Conservation (phyloP, 2,113 vertebrate genomes). For the Marcusenius ussheri region DNA sequence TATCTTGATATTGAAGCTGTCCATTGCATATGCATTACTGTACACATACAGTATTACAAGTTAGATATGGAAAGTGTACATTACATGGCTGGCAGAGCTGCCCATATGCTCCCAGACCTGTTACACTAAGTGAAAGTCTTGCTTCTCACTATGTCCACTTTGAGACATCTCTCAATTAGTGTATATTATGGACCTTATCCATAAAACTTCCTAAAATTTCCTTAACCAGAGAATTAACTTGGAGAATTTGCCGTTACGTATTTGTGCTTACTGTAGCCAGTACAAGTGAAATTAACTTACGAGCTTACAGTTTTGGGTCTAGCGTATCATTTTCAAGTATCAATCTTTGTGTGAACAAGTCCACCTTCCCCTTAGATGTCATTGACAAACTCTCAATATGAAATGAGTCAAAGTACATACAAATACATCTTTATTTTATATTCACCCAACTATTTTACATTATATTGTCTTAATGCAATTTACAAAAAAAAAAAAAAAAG, state of each 20-base stretch:
- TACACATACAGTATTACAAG: neutral
- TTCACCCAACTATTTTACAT: conserved; percentile 96
- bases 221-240: neutral
- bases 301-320: neutral
- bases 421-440: conserved; percentile 90
- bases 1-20: neutral
- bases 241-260: neutral
- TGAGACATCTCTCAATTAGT: neutral
- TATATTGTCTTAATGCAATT: conserved; percentile 77
- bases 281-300: neutral
- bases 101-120: neutral
- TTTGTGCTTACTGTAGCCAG: neutral
- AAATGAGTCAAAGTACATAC: conserved; percentile 48
- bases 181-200: neutral
- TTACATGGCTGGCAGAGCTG: neutral
- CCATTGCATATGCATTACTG: neutral
- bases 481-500: conserved; percentile 73
- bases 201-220: neutral
- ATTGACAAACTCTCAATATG: neutral
- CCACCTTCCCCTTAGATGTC: neutral
- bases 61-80: neutral
- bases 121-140: neutral
- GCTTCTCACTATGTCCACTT: neutral
- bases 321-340: neutral
- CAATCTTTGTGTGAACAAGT: neutral